Evolutionary conservation across 2,797 vertebrate genomes (phyloP).

Genomic region (Nothura maculosa): DNA sequence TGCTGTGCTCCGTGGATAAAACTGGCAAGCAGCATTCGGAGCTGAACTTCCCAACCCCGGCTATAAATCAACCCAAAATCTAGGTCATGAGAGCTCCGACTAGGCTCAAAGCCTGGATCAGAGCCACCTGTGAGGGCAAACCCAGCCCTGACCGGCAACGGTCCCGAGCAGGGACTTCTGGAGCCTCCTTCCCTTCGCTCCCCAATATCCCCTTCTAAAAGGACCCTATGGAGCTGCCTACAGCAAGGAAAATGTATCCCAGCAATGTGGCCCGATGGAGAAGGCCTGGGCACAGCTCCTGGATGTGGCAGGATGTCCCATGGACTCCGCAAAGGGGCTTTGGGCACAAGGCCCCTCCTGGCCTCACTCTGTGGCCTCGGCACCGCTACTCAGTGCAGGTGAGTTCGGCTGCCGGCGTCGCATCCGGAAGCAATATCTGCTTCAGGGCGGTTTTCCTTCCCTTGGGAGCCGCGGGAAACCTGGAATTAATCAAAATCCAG

Average conservation of each 20-base stretch:
- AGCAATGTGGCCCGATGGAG: not conserved
- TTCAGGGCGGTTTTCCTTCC: constrained; percentile 1
- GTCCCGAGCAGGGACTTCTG: not conserved
- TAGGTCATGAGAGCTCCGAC: not conserved
- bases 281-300: not conserved
- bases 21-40: not conserved
- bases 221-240: not conserved
- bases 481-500: not conserved
- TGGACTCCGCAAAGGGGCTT: not conserved
- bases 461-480: not conserved
- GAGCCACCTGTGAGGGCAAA: not conserved
- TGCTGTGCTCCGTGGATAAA: not conserved
- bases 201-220: not conserved
- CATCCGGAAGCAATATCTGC: not conserved
- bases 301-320: not conserved
- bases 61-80: not conserved
- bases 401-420: not conserved
- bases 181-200: not conserved
- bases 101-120: not conserved
- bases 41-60: not conserved
- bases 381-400: not conserved
- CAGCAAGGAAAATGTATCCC: accelerated
- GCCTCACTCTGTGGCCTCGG: not conserved
- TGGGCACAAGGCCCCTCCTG: accelerated
- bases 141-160: not conserved